Percentiles rank a stretch among this genome's conserved stretches.
phyloP scores from a whole-genome alignment of 2,888 invertebrate genomes.

The Diploptera punctata region DNA sequence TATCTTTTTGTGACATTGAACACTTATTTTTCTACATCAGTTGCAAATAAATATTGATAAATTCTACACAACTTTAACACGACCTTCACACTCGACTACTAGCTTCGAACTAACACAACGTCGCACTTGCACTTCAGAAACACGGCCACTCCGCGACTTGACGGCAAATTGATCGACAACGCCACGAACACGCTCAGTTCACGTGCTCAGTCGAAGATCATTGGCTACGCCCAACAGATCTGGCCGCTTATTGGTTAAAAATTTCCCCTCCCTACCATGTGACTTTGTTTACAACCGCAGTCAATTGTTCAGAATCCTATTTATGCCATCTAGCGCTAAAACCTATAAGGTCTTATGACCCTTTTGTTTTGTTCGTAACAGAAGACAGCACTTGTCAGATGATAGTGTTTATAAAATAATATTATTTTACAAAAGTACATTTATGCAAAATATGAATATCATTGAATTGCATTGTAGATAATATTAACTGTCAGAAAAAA shows the following conservation, averaged over 20 bases:
- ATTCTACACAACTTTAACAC: neutral
- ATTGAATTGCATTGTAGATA: neutral
- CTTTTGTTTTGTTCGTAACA: neutral
- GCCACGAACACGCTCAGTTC: slow-evolving; percentile 39
- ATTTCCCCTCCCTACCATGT: slow-evolving; percentile 37
- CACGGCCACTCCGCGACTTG: too few relatives aligned
- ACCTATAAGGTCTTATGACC: neutral
- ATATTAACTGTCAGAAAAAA: neutral
- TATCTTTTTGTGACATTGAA: slow-evolving; percentile 63
- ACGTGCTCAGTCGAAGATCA: slow-evolving; percentile 39
- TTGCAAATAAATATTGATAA: neutral
- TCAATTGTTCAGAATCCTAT: neutral
- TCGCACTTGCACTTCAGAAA: too few relatives aligned
- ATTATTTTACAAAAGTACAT: neutral
- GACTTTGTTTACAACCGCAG: slow-evolving; percentile 44
- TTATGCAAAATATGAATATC: neutral
- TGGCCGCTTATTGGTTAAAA: slow-evolving; percentile 35
- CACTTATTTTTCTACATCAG: slow-evolving; percentile 3
- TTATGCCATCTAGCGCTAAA: neutral
- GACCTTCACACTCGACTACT: neutral
- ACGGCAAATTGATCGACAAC: slow-evolving; percentile 35
- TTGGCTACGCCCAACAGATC: slow-evolving; percentile 36
- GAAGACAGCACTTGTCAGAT: neutral
- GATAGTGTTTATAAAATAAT: neutral
- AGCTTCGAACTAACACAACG: neutral